Conservation (phyloP, 2,888 invertebrate species). For the Amphipoea lucens region DNA sequence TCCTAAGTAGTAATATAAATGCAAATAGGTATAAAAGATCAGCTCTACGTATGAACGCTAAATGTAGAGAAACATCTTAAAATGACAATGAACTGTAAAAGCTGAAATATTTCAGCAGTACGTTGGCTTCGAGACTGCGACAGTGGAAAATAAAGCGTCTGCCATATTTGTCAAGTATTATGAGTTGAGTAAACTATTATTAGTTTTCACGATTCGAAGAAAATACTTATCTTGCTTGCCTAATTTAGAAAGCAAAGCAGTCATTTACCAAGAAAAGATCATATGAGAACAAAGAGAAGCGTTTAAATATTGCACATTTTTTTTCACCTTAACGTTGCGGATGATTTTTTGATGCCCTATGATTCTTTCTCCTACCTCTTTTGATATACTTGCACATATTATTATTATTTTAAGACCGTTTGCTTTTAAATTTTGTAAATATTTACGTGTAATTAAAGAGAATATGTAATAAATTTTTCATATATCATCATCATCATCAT, state of each 20-base stretch:
- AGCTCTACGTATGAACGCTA: background rate
- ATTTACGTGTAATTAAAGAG: background rate
- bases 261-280: slow-evolving; percentile 18
- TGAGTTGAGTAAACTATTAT: slow-evolving; percentile 28
- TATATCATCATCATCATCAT: background rate
- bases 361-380: background rate
- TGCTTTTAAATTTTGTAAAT: no score
- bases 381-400: background rate
- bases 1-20: background rate
- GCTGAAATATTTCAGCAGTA: slow-evolving; percentile 18
- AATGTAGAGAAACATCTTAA: slow-evolving; percentile 22
- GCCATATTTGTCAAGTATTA: slow-evolving; percentile 42
- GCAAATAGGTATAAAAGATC: background rate
- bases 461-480: background rate
- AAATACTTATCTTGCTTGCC: slow-evolving; percentile 49
- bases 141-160: slow-evolving; percentile 24
- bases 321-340: background rate
- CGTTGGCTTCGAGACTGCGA: slow-evolving; percentile 1
- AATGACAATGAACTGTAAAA: slow-evolving; percentile 10
- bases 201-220: slow-evolving; percentile 43
- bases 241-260: slow-evolving; percentile 20
- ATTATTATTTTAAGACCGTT: no score
- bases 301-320: background rate
- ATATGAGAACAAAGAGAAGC: slow-evolving; percentile 19
- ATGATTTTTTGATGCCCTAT: background rate